phyloP scores from a whole-genome alignment of 2,797 vertebrate genomes.

The Manis crassicaudata region DNA sequence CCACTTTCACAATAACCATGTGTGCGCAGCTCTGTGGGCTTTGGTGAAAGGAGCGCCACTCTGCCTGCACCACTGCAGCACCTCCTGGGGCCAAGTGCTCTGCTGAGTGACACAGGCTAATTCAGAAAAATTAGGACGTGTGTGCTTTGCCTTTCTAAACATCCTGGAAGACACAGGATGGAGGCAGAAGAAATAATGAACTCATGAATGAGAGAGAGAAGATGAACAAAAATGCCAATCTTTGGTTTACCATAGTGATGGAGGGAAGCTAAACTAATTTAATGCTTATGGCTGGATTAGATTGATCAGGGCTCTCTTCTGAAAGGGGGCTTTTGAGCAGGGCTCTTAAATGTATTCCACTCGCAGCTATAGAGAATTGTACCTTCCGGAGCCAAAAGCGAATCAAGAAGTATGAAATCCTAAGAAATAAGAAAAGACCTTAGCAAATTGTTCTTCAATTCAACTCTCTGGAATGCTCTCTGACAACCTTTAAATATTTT shows the following conservation, averaged over 20 bases:
- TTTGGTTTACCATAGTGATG: neutral
- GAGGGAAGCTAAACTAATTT: neutral
- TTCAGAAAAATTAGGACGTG: neutral
- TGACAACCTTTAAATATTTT: neutral
- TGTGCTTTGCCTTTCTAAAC: conserved; percentile 1
- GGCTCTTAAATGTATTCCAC: neutral
- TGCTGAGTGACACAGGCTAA: neutral
- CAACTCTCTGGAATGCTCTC: neutral
- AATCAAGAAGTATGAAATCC: neutral
- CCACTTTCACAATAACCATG: neutral
- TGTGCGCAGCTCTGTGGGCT: neutral
- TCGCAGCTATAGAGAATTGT: neutral
- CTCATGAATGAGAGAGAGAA: neutral
- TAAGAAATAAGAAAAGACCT: neutral
- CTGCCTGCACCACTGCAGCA: neutral
- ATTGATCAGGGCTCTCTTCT: neutral
- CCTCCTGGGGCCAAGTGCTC: neutral
- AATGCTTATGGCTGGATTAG: neutral
- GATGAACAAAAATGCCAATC: neutral
- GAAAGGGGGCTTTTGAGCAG: neutral
- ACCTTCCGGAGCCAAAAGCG: neutral
- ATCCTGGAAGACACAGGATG: neutral
- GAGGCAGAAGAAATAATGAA: neutral
- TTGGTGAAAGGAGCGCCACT: neutral
- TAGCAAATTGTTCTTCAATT: neutral